phyloP scores from a whole-genome alignment of 2,888 invertebrate genomes.

The Abrostola tripartita region DNA sequence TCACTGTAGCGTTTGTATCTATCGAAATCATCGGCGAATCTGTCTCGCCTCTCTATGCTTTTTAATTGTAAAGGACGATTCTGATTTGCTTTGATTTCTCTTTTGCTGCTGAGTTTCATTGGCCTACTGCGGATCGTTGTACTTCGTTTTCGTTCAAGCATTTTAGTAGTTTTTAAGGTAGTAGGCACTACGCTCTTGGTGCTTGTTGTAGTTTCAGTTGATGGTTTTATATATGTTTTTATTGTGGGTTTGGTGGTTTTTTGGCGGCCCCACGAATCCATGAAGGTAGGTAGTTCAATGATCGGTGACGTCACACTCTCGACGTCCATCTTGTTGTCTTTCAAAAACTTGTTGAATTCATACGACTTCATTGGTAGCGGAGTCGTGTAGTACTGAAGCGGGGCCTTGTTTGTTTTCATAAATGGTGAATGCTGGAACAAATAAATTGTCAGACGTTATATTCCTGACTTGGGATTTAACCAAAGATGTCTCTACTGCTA shows the following conservation, averaged over 20 bases:
- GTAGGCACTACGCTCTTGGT: not conserved
- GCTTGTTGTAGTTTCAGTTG: not conserved
- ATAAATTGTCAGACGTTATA: no score
- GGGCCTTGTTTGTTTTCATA: slow-evolving; percentile 62
- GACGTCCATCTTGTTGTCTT: slow-evolving; percentile 69
- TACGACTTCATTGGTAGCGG: slow-evolving; percentile 73
- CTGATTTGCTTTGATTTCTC: no score
- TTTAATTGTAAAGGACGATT: fast-evolving
- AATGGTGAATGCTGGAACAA: slow-evolving; percentile 55
- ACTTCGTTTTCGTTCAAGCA: not conserved
- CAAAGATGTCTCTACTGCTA: no score
- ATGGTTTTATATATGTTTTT: no score
- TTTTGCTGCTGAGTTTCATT: not conserved
- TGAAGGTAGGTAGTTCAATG: slow-evolving; percentile 32
- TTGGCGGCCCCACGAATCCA: not conserved
- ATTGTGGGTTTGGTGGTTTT: not conserved
- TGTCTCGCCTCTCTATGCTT: not conserved
- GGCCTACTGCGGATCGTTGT: not conserved
- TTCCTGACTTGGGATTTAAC: no score
- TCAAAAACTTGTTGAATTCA: slow-evolving; percentile 74
- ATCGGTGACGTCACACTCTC: slow-evolving; percentile 68
- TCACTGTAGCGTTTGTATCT: slow-evolving; percentile 26
- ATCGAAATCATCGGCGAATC: not conserved
- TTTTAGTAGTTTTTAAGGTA: not conserved
- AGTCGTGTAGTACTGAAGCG: slow-evolving; percentile 72